A percentile compares a stretch with the other conserved stretches of the same genome.
phyloP scores from a whole-genome alignment of 2,888 invertebrate species.

The Tinea pellionella region DNA sequence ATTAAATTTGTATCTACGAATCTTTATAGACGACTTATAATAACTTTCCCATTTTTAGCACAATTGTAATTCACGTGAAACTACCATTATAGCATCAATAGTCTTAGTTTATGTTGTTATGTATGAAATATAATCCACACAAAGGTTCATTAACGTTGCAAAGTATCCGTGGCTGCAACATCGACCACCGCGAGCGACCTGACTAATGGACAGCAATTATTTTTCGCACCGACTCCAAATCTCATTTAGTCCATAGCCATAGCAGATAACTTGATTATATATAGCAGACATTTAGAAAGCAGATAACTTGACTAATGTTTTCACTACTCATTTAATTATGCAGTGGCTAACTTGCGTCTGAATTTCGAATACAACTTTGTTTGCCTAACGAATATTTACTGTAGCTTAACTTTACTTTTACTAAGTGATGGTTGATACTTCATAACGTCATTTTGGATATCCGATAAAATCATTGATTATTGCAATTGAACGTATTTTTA shows the following conservation, averaged over 20 bases:
- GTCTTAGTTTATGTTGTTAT: no score
- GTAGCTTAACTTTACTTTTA: neutral
- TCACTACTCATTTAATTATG: neutral
- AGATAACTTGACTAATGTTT: neutral
- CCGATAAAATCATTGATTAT: no score
- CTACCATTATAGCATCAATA: no score
- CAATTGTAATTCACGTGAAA: no score
- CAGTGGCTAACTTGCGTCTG: neutral
- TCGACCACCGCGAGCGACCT: constrained; percentile 3
- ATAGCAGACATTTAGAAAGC: constrained; percentile 1
- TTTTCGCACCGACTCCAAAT: constrained; percentile 14
- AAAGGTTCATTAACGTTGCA: constrained; percentile 7
- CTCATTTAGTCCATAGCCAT: constrained; percentile 8
- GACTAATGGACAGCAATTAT: constrained; percentile 15
- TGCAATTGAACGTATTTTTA: no score
- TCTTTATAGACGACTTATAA: no score
- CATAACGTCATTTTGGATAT: no score
- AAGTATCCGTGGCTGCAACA: constrained; percentile 17
- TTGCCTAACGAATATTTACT: neutral
- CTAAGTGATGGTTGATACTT: no score
- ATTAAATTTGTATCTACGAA: no score
- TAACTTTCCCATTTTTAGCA: neutral
- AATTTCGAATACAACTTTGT: neutral
- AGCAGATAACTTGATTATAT: constrained; percentile 12
- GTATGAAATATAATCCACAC: constrained; percentile 1